Evolutionary conservation across 2,888 invertebrate genomes (phyloP).

Genomic region (Cantharis flavilabris): DNA sequence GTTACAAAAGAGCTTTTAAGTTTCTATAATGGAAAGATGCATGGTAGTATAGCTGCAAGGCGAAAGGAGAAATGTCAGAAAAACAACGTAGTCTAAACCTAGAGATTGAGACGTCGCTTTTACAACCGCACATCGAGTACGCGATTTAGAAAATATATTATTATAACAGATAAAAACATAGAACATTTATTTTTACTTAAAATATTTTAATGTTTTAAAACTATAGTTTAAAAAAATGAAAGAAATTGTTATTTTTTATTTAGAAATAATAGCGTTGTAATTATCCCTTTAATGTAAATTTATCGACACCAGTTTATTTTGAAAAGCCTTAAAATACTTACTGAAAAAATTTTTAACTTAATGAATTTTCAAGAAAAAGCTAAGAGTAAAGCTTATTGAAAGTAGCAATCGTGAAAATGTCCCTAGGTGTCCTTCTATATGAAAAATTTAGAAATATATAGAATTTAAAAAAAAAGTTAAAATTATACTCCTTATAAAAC

Average conservation of each 20-base stretch:
- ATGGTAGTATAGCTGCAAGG: conserved; percentile 9
- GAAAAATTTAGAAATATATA: background rate
- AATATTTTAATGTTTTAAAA: background rate
- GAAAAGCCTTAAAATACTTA: background rate
- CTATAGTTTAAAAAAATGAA: background rate
- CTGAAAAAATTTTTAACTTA: background rate
- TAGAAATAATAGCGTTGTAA: background rate
- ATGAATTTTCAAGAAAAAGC: background rate
- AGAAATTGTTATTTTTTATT: background rate
- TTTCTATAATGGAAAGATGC: background rate
- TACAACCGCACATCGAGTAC: conserved; percentile 2
- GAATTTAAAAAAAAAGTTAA: background rate
- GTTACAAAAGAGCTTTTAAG: background rate
- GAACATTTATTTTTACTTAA: background rate
- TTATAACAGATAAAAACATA: background rate
- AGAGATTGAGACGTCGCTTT: conserved; percentile 32
- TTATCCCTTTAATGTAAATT: background rate
- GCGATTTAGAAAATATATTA: background rate
- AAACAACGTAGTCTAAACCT: conserved; percentile 33
- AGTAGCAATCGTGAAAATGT: background rate
- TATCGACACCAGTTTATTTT: background rate
- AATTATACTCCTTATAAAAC: background rate
- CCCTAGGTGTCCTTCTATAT: background rate
- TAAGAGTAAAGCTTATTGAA: background rate
- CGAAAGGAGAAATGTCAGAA: conserved; percentile 28